These are phyloP conservation scores for Tenthredo amoena DNA, from an alignment of 2,888 invertebrate species.

Conservation along the genomic window DNA sequence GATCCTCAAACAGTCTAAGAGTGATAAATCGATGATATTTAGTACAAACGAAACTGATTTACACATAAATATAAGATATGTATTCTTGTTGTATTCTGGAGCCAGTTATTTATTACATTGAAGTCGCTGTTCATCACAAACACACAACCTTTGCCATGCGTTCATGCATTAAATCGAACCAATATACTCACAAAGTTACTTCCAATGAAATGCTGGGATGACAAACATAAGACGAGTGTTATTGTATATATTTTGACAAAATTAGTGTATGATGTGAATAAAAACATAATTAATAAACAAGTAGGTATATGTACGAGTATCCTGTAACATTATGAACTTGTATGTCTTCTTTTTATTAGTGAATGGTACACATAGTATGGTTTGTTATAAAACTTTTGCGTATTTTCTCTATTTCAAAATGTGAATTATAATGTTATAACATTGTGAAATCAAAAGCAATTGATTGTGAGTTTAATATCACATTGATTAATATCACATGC, in stretches of 20 bases:
- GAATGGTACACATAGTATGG: not conserved
- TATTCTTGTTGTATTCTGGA: not conserved
- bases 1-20: not conserved
- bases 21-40: not conserved
- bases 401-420: not conserved
- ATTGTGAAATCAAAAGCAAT: conserved; percentile 2
- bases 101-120: not conserved
- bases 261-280: conserved; percentile 4
- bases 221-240: conserved; percentile 63
- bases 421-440: not conserved
- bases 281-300: not conserved
- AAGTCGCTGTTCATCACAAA: conserved; percentile 10
- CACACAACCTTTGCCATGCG: conserved; percentile 64
- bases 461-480: not conserved
- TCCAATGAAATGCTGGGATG: conserved; percentile 77
- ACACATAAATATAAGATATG: conserved; percentile 45
- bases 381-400: not conserved
- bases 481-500: conserved; percentile 31
- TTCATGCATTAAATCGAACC: conserved; percentile 67
- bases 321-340: conserved; percentile 12
- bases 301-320: not conserved
- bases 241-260: conserved; percentile 5
- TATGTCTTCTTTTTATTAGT: not conserved
- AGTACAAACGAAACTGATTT: conserved; percentile 58
- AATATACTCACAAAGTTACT: conserved; percentile 77